Conservation (phyloP, 2,888 invertebrate genomes). For the Ennomos quercinarius region DNA sequence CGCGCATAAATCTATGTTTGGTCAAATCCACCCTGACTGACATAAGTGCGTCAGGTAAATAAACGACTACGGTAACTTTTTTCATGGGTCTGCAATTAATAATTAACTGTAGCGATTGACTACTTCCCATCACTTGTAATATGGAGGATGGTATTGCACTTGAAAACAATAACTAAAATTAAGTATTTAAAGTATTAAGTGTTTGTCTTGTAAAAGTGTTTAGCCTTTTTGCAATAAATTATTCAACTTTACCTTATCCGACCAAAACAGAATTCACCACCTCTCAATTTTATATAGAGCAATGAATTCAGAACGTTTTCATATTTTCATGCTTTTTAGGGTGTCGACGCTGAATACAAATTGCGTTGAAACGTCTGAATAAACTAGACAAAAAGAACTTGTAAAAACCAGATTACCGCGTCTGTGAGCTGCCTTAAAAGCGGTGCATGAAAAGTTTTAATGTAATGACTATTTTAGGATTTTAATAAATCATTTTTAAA, state of each 20-base stretch:
- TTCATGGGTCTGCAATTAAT: too few species aligned
- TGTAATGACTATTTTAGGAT: not conserved
- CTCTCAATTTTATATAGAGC: conserved; percentile 45
- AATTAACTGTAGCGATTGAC: too few species aligned
- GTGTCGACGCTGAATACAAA: conserved; percentile 60
- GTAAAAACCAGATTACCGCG: conserved; percentile 33
- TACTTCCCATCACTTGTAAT: too few species aligned
- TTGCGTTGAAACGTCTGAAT: conserved; percentile 45
- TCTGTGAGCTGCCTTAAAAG: conserved; percentile 1
- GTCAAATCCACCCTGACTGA: too few species aligned
- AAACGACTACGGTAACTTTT: too few species aligned
- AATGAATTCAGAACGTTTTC: conserved; percentile 56
- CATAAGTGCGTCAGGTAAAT: too few species aligned
- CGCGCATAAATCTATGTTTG: too few species aligned
- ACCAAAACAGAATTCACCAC: conserved; percentile 9
- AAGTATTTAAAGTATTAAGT: too few species aligned
- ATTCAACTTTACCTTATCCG: conserved; percentile 1
- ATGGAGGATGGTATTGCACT: too few species aligned
- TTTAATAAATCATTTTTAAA: not conserved
- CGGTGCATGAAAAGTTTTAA: not conserved
- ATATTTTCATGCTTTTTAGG: conserved; percentile 60
- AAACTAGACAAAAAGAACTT: conserved; percentile 35
- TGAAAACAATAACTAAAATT: too few species aligned
- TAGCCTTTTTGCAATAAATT: too few species aligned
- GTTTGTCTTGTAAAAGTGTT: too few species aligned